Percentiles rank a stretch among this genome's conserved stretches.
Evolutionary conservation across 2,888 invertebrate species (phyloP).

Genomic region (Baronia brevicornis): DNA sequence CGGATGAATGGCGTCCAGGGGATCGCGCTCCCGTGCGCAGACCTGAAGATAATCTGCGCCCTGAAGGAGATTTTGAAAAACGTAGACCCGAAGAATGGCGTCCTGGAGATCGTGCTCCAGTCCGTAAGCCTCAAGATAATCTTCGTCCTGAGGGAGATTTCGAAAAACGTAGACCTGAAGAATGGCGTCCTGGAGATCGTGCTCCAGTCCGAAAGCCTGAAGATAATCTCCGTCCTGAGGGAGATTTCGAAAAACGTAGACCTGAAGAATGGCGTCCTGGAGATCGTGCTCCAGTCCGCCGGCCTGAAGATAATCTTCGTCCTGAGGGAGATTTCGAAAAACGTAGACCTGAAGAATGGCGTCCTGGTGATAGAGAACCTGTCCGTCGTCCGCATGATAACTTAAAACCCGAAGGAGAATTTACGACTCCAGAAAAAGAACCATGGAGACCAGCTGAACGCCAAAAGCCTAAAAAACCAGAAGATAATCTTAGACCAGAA

Average conservation of each 20-base stretch:
- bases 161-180: conserved; percentile 39
- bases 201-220: conserved; percentile 36
- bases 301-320: conserved; percentile 71
- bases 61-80: conserved; percentile 65
- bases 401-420: conserved; percentile 65
- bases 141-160: conserved; percentile 58
- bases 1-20: conserved; percentile 41
- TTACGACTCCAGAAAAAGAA: conserved; percentile 41
- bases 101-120: conserved; percentile 46
- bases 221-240: conserved; percentile 74
- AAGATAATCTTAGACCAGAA: conserved; percentile 73
- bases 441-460: conserved; percentile 54
- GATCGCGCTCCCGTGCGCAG: conserved; percentile 64
- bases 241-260: conserved; percentile 68
- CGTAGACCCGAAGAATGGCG: conserved; percentile 37
- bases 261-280: conserved; percentile 65
- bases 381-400: conserved; percentile 69
- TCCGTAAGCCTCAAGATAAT: conserved; percentile 43
- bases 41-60: conserved; percentile 50
- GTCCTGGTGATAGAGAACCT: conserved; percentile 60
- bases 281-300: conserved; percentile 42
- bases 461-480: conserved; percentile 53
- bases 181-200: conserved; percentile 35
- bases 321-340: conserved; percentile 73
- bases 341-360: conserved; percentile 52